Percentiles rank a stretch among this genome's conserved stretches.
Evolutionary conservation across 2,888 invertebrate species (phyloP).

Genomic region (Drosophila kokeensis): DNA sequence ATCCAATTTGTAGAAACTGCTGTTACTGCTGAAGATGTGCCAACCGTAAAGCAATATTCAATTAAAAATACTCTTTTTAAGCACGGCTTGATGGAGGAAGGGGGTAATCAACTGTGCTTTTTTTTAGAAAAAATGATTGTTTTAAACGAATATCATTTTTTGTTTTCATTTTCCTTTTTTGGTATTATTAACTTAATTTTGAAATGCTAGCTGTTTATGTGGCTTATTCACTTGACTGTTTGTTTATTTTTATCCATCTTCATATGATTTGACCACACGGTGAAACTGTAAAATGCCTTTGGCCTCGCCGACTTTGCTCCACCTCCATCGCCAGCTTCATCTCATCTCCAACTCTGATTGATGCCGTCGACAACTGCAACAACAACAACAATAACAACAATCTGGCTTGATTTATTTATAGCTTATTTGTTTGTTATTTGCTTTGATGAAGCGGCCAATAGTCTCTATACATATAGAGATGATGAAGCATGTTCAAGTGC

Average conservation of each 20-base stretch:
- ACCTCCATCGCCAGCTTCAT: slow-evolving; percentile 21
- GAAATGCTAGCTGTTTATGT: slow-evolving; percentile 45
- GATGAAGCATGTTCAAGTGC: slow-evolving; percentile 63
- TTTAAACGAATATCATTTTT: neutral
- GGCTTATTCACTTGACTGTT: slow-evolving; percentile 68
- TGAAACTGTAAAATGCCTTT: slow-evolving; percentile 75
- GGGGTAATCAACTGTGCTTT: slow-evolving; percentile 14
- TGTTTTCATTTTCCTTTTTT: slow-evolving; percentile 15
- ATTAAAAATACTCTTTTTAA: slow-evolving; percentile 10
- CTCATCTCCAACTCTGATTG: slow-evolving; percentile 62
- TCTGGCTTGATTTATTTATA: slow-evolving; percentile 75
- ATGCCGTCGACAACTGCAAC: slow-evolving; percentile 68
- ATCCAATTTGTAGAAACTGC: neutral
- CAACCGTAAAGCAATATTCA: slow-evolving; percentile 20
- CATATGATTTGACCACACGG: slow-evolving; percentile 39
- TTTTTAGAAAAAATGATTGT: neutral
- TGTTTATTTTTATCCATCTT: slow-evolving; percentile 65
- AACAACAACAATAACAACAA: slow-evolving; percentile 12
- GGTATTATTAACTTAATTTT: slow-evolving; percentile 51
- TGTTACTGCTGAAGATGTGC: neutral
- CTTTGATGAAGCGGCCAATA: slow-evolving; percentile 59
- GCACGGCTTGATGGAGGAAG: neutral
- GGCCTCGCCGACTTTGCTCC: slow-evolving; percentile 44
- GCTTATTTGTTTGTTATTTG: slow-evolving; percentile 60
- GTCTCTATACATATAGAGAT: slow-evolving; percentile 18